Evolutionary conservation across 2,797 vertebrate genomes (phyloP).

Genomic region (Sternotherus odoratus): DNA sequence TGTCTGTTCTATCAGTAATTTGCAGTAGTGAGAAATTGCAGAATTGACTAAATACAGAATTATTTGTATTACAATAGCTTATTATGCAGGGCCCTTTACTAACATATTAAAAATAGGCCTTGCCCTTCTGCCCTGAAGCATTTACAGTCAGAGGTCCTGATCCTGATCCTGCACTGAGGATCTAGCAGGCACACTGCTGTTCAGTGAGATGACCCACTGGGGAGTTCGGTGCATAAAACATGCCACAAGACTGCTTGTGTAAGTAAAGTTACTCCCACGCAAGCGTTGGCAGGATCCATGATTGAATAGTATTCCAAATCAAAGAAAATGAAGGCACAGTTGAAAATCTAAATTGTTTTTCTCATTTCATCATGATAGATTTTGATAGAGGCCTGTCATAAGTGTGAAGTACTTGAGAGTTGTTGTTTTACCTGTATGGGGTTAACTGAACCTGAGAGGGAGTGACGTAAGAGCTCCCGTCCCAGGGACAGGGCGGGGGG

Average conservation of each 20-base stretch:
- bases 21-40: neutral
- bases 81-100: fast-evolving
- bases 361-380: neutral
- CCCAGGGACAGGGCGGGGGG: too few species aligned
- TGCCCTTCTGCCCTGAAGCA: neutral
- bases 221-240: too few species aligned
- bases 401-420: too few species aligned
- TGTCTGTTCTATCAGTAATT: neutral
- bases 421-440: too few species aligned
- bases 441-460: too few species aligned
- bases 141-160: neutral
- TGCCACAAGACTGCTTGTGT: neutral
- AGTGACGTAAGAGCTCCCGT: too few species aligned
- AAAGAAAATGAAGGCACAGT: neutral
- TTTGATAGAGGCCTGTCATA: neutral
- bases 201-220: neutral
- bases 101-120: neutral
- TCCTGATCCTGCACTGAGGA: neutral
- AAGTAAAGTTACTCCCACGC: neutral
- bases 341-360: neutral
- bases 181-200: neutral
- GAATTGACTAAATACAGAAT: fast-evolving
- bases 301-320: neutral
- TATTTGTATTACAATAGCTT: fast-evolving
- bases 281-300: neutral